Percentiles rank a stretch among this genome's conserved stretches.
phyloP scores from a whole-genome alignment of 92 coral and sea anemone species.

The Montipora capitata region DNA sequence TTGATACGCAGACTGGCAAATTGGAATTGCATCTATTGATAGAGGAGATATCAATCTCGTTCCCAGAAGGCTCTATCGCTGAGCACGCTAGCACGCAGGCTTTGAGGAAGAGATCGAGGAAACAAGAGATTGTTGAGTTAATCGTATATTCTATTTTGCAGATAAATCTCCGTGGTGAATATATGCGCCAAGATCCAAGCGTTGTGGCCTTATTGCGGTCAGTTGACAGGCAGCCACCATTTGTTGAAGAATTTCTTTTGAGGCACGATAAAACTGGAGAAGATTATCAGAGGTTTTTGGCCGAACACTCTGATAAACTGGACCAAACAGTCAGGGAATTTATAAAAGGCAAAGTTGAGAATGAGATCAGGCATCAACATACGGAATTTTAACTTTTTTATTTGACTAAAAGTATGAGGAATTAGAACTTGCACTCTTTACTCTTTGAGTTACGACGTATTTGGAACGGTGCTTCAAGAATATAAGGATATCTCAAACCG shows the following conservation, averaged over 20 bases:
- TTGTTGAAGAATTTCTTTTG: conserved; percentile 87
- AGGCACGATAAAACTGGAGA: conserved; percentile 80
- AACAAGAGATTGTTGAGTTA: background rate
- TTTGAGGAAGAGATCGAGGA: background rate
- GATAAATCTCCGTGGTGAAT: conserved; percentile 92
- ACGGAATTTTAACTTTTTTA: conserved; percentile 9
- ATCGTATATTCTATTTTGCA: conserved; percentile 23
- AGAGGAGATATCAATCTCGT: too few relatives aligned
- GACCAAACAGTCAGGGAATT: conserved; percentile 68
- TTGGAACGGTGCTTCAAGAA: too few relatives aligned
- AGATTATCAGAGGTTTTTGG: conserved; percentile 73
- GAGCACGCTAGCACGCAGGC: too few relatives aligned
- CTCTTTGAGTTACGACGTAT: too few relatives aligned
- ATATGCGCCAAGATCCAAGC: conserved; percentile 51
- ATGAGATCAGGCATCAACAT: conserved; percentile 5
- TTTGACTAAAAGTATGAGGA: too few relatives aligned
- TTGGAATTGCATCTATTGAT: background rate
- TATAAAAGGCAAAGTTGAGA: conserved; percentile 28
- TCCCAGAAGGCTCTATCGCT: too few relatives aligned
- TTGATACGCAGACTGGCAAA: background rate
- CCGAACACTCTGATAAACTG: conserved; percentile 53
- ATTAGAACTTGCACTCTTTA: too few relatives aligned
- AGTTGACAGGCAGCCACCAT: conserved; percentile 70
- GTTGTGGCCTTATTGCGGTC: conserved; percentile 59
- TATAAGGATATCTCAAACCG: too few relatives aligned